Base-by-base conservation (phyloP, 2,888 invertebrate genomes). In the Sericinus montela region DNA sequence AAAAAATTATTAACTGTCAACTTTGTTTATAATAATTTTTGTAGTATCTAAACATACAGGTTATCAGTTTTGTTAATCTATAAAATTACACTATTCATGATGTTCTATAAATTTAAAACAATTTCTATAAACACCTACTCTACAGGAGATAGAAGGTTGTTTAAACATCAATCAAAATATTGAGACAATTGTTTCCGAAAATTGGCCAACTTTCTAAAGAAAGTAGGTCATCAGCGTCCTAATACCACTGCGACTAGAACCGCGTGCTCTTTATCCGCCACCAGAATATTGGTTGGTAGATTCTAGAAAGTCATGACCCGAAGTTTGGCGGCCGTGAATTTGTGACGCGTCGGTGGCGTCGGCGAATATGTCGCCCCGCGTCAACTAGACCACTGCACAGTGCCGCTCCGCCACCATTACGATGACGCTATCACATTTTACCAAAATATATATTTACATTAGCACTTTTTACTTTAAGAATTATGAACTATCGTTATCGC, bases 321-420 rank as follows among this genome's bases (percentile, higher is more conserved):
- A 72, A 72, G 75, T 75, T 75, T 70, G 71, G 72, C 77, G 71
- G 65, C 65, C 65, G 57, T 45, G 48, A 67, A 62, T 67, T 74
- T 73, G 71, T 80, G 81, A 81, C 79, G 81, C 82, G 81, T 72
- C 79, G 75, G 79, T 76, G 73, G 74, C 76, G 72, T 69, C 69
- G 71, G 71, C 68, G 72, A 69, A 69, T 70, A 74, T 75, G 78
- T 77, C 77, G 76, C 72, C 75, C 68, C 73, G 7, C 65, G 73
- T 65, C 67, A 69, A 67, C 72, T 69, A 69, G 72, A 74, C 72
- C 63, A 59, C 57, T 60, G 59, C 54, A 51, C 56, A 53, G 71
- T 67, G 63, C 68, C 67, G 68, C 64, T 63, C 67, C 68, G 61
- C 72, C 69, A 67, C 71, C 70, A 67, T 69, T 69, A 65, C 65